phyloP scores from a whole-genome alignment of 2,797 vertebrate genomes.

The Galagoides demidoff region DNA sequence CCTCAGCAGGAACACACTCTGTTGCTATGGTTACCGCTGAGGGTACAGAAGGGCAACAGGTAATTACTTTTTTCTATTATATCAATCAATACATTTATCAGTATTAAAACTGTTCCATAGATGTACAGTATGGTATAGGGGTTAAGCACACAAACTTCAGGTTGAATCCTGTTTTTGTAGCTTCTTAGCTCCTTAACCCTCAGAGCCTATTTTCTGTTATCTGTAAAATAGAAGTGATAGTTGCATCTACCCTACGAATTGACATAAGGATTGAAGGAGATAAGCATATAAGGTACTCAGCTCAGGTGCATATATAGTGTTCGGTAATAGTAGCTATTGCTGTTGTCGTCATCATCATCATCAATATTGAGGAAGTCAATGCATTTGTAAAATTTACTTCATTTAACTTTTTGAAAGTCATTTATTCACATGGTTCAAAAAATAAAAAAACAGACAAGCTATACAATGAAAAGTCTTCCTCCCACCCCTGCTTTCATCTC shows the following conservation, averaged over 20 bases:
- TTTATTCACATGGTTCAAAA: constrained; percentile 18
- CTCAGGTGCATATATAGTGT: neutral
- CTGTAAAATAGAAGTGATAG: constrained; percentile 12
- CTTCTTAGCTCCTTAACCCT: neutral
- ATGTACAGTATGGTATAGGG: neutral
- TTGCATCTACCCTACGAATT: neutral
- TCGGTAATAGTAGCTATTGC: constrained; percentile 1
- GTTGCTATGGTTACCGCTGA: constrained; percentile 98
- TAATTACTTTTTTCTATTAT: constrained; percentile 78
- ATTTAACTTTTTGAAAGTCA: constrained; percentile 12
- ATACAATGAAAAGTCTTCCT: neutral
- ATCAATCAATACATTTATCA: neutral
- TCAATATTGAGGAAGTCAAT: constrained; percentile 39
- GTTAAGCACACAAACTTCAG: neutral
- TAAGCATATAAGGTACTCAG: neutral
- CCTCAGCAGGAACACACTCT: constrained; percentile 92
- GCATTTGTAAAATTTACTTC: neutral
- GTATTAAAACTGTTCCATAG: neutral
- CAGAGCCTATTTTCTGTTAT: constrained; percentile 14
- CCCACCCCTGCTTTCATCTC: neutral
- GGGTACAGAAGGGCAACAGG: constrained; percentile 95
- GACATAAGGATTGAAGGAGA: neutral
- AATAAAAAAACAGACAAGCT: neutral
- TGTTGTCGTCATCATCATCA: neutral
- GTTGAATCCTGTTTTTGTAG: constrained; percentile 10